Percentiles rank a stretch among this genome's conserved stretches.
phyloP scores from a whole-genome alignment of 2,113 vertebrate species.

The Corapipo altera region DNA sequence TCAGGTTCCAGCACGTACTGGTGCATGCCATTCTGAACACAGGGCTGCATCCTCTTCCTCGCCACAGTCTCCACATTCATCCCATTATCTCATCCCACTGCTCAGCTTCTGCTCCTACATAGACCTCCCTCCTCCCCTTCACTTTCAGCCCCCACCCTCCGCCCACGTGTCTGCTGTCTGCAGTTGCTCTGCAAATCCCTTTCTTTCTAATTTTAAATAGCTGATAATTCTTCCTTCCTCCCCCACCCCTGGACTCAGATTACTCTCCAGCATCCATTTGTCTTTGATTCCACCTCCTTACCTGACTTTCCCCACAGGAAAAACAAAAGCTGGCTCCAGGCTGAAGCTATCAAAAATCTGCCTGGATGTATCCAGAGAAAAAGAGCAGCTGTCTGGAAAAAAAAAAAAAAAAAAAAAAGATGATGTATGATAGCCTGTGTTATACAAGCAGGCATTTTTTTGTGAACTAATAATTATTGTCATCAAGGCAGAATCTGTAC shows the following conservation, averaged over 20 bases:
- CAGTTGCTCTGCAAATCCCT: neutral
- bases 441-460: slow-evolving; percentile 20
- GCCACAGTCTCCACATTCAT: rapidly evolving
- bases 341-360: neutral
- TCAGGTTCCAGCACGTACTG: neutral
- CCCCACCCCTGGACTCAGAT: neutral
- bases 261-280: slow-evolving; percentile 34
- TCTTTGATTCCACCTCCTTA: slow-evolving; percentile 21
- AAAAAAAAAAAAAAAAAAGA: neutral
- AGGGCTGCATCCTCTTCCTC: neutral
- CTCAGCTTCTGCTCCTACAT: neutral
- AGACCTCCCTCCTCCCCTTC: neutral
- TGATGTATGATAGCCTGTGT: neutral
- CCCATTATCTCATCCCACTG: neutral
- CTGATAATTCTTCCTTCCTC: slow-evolving; percentile 18
- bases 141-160: neutral
- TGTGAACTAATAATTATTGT: slow-evolving; percentile 29
- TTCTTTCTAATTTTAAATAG: slow-evolving; percentile 21
- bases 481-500: slow-evolving; percentile 21
- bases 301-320: neutral
- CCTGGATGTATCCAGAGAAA: slow-evolving; percentile 18
- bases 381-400: slow-evolving; percentile 14
- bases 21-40: rapidly evolving
- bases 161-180: neutral
- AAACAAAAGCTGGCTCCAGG: slow-evolving; percentile 6